Evolutionary conservation across 2,888 invertebrate species (phyloP), one percentile per base, ranked within the genome.

Genomic region (Ochlodes sylvanus): DNA sequence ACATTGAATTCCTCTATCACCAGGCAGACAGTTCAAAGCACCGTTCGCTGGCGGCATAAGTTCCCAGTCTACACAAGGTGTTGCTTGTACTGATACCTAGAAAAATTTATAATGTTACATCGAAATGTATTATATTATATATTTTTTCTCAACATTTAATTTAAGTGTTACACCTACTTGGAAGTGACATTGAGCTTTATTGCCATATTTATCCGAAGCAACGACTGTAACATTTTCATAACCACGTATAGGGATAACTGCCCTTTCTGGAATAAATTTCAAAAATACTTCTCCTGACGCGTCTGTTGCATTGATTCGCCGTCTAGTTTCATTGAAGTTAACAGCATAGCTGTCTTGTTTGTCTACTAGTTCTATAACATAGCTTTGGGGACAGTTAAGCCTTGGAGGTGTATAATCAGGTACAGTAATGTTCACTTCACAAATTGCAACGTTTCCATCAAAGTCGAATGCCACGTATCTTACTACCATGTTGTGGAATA

Each of bases 401-500:
- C 96, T 95, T 7, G 98, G 98, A 63, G 98, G 98, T 0, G 98
- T 98, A 64, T 98, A 97, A 87, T 98, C 98, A 38, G 98, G 98
- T 10, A 98, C 98, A 0, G 98, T 98, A 38, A 99, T 98, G 79
- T 98, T 98, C 38, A 99, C 98, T 94, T 98, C 97, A 83, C 99
- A 99, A 82, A 98, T 98, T 14, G 99, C 99, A 14, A 98, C 98
- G 82, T 99, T 99, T 75, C 99, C 99, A 82, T 99, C 99, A 79
- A 98, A 98, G 90, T 99, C 99, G 80, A 98, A 99, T 3, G 99
- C 99, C 0, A 98, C 97, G 80, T 99, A 99, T 91, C 98, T 97
- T 0, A 99, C 98, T 34, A 98, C 97, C 81, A 97, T 97, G 73
- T 98, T 98, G 81, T 98, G 96, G 87, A 98, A 98, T 12, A 98